Base-by-base conservation (phyloP, 2,797 vertebrate species). In the Rhynchotus rufescens region DNA sequence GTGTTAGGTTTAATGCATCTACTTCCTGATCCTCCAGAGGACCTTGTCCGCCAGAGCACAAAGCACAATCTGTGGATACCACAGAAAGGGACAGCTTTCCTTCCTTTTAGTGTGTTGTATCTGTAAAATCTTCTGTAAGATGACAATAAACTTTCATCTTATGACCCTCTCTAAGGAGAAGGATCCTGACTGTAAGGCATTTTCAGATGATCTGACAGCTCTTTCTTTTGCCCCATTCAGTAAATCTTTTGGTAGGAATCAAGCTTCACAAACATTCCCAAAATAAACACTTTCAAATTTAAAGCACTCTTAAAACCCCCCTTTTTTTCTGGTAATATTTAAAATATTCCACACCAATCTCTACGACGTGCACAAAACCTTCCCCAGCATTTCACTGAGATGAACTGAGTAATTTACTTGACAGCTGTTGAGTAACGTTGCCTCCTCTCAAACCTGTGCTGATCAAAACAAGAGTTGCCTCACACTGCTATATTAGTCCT, bases 401-500 rank as follows among this genome's bases (percentile, higher is more conserved):
- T 56, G 4, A 88, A 74, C 81, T 86, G 84, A 94, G 11, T 80
- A 81, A 83, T 62, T 89, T 59, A 49, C 51, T 86, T 79, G 86
- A 86, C 60, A 86, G 90, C 51, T 85, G 28, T 79, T 80, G 54
- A 94, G 69, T 59, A 93, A 85, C 40, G 17, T 14, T 87, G 38
- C 51, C 84, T 78, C 64, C 76, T 92, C 81, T 81, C 68, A 94
- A 80, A 80, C 45, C 44, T 5, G 3, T 49, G 61, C 32, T 90
- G 88, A 94, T 92, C 84, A 94, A 91, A 90, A 61, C 0, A 12
- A 68, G 92, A 89, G 69, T 92, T 42, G 25, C 67, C 69, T 93
- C 69, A 94, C 89, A 76, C 30, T 78, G 85, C 93, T 91, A 23
- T 75, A 86, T 72, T 86, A 84, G 26, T 88, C 30, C 45, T 86